These are phyloP conservation scores for Therioaphis trifolii DNA, from an alignment of 2,888 invertebrate genomes.

Conservation along the genomic window DNA sequence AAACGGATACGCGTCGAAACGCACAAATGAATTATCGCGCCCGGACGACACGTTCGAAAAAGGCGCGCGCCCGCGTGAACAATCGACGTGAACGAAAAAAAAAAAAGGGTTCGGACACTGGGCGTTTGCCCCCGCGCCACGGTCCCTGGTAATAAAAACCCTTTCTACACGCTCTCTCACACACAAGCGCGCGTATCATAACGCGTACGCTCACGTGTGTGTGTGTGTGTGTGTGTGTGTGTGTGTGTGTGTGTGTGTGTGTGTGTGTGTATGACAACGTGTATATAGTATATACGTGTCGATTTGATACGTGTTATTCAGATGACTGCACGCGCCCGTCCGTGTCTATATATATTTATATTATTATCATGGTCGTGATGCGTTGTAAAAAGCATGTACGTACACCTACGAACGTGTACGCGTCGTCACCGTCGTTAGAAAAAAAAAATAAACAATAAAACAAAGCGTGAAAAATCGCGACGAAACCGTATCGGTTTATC, in stretches of 20 bases:
- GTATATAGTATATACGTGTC: not conserved
- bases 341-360: not conserved
- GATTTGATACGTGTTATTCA: conserved; percentile 12
- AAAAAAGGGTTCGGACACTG: conserved; percentile 33
- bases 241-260: no score
- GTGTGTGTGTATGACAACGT: no score
- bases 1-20: no score
- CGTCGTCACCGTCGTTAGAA: no score
- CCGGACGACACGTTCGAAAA: not conserved
- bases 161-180: not conserved
- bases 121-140: not conserved
- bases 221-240: no score
- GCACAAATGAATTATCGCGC: no score
- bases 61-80: not conserved
- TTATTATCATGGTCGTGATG: not conserved
- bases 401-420: not conserved
- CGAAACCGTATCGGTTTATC: no score
- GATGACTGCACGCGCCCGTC: not conserved
- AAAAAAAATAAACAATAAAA: no score
- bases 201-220: not conserved
- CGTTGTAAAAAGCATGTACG: not conserved
- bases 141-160: conserved; percentile 1
- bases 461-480: no score
- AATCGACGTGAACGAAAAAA: not conserved
- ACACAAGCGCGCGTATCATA: no score